Evolutionary conservation across 2,113 vertebrate genomes (phyloP).

Genomic region (Neodontobutis hainanensis): DNA sequence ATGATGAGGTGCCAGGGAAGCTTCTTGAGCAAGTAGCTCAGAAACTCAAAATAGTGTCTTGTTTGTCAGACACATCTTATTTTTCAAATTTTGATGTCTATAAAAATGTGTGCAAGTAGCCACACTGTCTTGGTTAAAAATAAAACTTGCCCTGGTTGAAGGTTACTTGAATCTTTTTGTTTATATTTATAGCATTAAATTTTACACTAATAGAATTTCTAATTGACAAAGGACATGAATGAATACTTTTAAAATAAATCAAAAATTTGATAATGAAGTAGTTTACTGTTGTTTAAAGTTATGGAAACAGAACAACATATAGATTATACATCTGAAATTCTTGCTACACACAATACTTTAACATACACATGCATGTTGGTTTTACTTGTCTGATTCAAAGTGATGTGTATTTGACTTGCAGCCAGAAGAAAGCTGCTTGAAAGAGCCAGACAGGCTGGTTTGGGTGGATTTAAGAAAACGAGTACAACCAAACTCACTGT

Average conservation of each 20-base stretch:
- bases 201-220: no score
- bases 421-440: constrained; percentile 75
- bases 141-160: background rate
- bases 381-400: constrained; percentile 6
- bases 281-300: no score
- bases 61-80: background rate
- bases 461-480: constrained; percentile 77
- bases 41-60: constrained; percentile 20
- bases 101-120: background rate
- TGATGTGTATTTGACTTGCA: constrained; percentile 52
- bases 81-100: background rate
- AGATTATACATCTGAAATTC: no score
- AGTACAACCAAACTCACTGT: constrained; percentile 68
- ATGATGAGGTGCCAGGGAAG: constrained; percentile 36
- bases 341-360: background rate
- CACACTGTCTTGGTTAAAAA: background rate
- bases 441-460: constrained; percentile 74
- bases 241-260: no score
- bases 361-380: background rate
- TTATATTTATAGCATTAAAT: no score
- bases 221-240: no score
- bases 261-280: no score
- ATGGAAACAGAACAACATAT: no score
- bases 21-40: constrained; percentile 21
- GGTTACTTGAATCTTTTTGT: no score